These are phyloP conservation scores for Brachyhypopomus occidentalis DNA, from an alignment of 2,113 vertebrate species.

Conservation along the genomic window DNA sequence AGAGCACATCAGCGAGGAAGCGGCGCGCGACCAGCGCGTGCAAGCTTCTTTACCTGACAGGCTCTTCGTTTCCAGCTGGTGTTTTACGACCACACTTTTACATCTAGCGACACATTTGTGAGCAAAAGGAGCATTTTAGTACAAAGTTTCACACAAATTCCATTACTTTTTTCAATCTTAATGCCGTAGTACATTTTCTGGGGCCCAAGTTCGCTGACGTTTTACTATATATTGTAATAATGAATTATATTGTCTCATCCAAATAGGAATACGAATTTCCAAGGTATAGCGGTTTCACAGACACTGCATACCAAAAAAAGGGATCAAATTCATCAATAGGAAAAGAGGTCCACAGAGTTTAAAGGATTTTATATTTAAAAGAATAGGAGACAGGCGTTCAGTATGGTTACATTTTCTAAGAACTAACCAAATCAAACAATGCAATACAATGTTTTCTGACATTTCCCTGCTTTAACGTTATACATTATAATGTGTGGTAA, in stretches of 20 bases:
- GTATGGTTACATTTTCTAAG: constrained; percentile 6
- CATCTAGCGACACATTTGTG: not conserved
- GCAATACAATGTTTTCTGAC: constrained; percentile 67
- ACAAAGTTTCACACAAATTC: not conserved
- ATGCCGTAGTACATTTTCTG: too few relatives aligned
- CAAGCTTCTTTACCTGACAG: constrained; percentile 77
- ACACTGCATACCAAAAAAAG: too few relatives aligned
- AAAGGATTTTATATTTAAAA: not conserved
- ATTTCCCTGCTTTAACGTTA: constrained; percentile 68
- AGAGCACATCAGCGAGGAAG: constrained; percentile 80
- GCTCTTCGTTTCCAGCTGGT: constrained; percentile 46
- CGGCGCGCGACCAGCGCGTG: constrained; percentile 78
- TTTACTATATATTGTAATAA: too few relatives aligned
- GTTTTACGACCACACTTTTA: constrained; percentile 14
- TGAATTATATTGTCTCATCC: too few relatives aligned
- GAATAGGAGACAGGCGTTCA: not conserved
- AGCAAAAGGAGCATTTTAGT: not conserved
- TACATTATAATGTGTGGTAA: constrained; percentile 65
- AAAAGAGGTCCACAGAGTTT: not conserved
- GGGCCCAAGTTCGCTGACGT: too few relatives aligned
- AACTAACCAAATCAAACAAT: constrained; percentile 49
- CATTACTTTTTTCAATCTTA: too few relatives aligned
- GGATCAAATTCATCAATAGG: too few relatives aligned
- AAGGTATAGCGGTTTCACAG: too few relatives aligned
- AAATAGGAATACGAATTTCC: too few relatives aligned